These are phyloP conservation scores for Patella depressa DNA, from an alignment of 2,888 invertebrate species.

Conservation along the genomic window DNA sequence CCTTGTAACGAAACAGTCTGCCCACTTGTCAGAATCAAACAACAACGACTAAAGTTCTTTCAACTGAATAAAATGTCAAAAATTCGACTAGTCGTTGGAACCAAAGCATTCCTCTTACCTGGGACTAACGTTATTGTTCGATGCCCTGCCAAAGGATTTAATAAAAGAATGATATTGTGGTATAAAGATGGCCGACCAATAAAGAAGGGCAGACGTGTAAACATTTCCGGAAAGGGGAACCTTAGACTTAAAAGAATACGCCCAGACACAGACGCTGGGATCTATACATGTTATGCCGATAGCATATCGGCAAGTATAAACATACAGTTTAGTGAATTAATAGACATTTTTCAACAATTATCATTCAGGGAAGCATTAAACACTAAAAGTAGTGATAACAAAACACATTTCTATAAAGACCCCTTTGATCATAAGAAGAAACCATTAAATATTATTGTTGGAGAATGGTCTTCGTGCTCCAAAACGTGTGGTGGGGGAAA, in stretches of 20 bases:
- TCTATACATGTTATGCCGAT: conserved; percentile 61
- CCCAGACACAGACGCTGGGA: conserved; percentile 54
- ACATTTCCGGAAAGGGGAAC: conserved; percentile 44
- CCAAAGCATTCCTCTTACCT: conserved; percentile 58
- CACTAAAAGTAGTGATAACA: conserved; percentile 8
- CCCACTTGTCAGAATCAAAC: conserved; percentile 53
- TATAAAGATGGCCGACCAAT: conserved; percentile 48
- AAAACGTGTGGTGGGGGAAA: conserved; percentile 59
- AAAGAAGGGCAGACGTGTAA: conserved; percentile 43
- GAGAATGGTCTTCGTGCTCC: conserved; percentile 57
- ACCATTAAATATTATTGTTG: conserved; percentile 46
- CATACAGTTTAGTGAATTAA: conserved; percentile 51
- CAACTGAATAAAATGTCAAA: conserved; percentile 56
- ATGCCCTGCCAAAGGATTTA: conserved; percentile 60
- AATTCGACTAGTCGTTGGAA: conserved; percentile 57
- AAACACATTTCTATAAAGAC: conserved; percentile 44
- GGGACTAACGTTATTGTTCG: conserved; percentile 58
- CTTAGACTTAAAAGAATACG: conserved; percentile 51
- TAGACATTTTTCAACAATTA: conserved; percentile 41
- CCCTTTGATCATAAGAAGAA: conserved; percentile 51
- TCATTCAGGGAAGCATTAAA: conserved; percentile 21
- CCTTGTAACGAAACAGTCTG: conserved; percentile 51
- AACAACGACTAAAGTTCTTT: conserved; percentile 52
- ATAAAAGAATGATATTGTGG: conserved; percentile 61
- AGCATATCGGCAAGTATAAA: conserved; percentile 51